phyloP scores from a whole-genome alignment of 2,113 vertebrate genomes.

The Callospermophilus lateralis region DNA sequence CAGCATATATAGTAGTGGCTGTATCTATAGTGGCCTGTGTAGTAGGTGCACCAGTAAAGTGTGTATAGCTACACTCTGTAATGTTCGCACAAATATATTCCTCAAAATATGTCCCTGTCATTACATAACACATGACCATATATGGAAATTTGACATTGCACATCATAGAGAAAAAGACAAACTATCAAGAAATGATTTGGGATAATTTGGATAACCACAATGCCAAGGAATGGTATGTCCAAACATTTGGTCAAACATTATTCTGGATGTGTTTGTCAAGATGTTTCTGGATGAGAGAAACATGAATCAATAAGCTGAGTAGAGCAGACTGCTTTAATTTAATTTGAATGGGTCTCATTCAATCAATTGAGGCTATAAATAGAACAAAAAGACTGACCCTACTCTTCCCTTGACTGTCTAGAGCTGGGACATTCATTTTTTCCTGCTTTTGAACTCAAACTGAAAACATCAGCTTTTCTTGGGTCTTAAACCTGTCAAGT shows the following conservation, averaged over 20 bases:
- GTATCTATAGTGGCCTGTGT: not conserved
- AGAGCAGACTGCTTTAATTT: not conserved
- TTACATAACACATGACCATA: not conserved
- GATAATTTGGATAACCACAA: not conserved
- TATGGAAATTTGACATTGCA: not conserved
- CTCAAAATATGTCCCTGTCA: not conserved
- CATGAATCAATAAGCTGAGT: no score
- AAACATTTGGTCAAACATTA: not conserved
- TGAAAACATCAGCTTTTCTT: not conserved
- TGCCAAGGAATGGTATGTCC: not conserved
- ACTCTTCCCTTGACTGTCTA: not conserved
- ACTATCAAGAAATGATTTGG: not conserved
- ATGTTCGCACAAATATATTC: not conserved
- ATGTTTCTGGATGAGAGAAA: not conserved
- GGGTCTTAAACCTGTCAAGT: not conserved
- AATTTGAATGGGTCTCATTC: not conserved
- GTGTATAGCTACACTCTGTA: not conserved
- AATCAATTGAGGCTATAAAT: not conserved
- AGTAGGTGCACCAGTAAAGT: no score
- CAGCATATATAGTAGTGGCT: no score
- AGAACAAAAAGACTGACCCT: not conserved
- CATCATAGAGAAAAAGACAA: not conserved
- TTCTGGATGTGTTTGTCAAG: not conserved
- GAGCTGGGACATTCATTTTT: not conserved
- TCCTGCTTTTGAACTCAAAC: not conserved